Conservation (phyloP, 2,113 vertebrate species). For the Platysternon megacephalum region DNA sequence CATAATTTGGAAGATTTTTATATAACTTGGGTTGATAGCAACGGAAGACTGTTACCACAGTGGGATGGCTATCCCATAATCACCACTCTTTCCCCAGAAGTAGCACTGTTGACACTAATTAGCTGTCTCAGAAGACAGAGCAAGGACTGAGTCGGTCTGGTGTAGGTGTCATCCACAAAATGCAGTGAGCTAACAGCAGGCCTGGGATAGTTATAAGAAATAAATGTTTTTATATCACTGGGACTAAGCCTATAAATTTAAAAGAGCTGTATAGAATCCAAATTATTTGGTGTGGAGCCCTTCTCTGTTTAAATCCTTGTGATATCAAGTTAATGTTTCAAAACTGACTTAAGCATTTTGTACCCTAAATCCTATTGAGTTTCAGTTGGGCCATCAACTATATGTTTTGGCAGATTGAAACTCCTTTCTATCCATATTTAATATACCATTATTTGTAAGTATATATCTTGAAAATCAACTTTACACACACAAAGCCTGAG, state of each 20-base stretch:
- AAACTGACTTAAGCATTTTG: background rate
- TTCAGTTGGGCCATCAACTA: background rate
- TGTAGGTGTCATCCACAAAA: background rate
- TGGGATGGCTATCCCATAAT: background rate
- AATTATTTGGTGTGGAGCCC: background rate
- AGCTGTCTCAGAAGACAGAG: background rate
- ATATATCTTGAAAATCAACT: background rate
- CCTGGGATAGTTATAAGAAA: background rate
- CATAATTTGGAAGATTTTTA: background rate
- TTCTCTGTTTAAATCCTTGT: background rate
- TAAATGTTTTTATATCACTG: background rate
- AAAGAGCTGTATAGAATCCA: background rate
- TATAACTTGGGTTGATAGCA: background rate
- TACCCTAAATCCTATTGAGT: background rate
- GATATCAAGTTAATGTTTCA: background rate
- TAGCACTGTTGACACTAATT: background rate
- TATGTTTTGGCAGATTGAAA: background rate
- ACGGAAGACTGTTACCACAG: background rate
- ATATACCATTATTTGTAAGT: background rate
- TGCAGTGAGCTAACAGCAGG: background rate
- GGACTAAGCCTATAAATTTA: background rate
- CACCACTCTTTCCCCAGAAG: background rate
- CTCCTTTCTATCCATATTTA: background rate
- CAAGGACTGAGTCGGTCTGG: background rate
- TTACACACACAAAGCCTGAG: accelerated